A percentile compares a stretch with the other conserved stretches of the same genome.
Evolutionary conservation across 2,113 vertebrate genomes (phyloP).

Genomic region (Catagonus wagneri): DNA sequence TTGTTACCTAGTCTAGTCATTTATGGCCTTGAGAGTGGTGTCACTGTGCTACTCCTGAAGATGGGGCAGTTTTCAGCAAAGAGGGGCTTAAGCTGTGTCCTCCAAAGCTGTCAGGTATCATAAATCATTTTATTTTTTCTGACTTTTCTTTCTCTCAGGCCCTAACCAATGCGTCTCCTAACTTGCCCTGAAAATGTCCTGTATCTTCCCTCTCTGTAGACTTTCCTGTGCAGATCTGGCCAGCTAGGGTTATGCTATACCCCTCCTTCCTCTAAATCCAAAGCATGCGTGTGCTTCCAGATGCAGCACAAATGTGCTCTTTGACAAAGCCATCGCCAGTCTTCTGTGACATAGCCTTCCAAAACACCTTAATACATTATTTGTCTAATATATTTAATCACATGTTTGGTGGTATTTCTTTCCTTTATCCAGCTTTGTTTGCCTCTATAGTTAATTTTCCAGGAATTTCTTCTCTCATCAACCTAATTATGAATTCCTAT

Average conservation of each 20-base stretch:
- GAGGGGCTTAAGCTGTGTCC: background rate
- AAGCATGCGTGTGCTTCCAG: background rate
- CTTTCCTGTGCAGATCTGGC: background rate
- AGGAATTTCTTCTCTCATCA: background rate
- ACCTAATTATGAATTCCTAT: background rate
- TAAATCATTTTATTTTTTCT: background rate
- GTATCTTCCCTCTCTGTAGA: background rate
- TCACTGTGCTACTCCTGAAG: background rate
- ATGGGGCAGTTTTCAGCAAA: background rate
- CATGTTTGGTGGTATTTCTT: background rate
- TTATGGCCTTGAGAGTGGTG: background rate
- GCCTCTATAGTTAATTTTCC: background rate
- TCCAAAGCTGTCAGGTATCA: background rate
- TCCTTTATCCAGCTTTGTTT: background rate
- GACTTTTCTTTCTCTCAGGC: background rate
- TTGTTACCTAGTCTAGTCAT: background rate
- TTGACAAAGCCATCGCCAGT: background rate
- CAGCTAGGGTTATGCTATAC: no score
- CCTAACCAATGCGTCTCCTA: background rate
- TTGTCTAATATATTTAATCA: background rate
- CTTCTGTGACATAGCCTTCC: background rate
- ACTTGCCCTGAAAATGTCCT: background rate
- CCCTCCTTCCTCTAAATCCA: background rate
- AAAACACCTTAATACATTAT: background rate
- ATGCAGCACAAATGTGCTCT: background rate